Evolutionary conservation across 2,888 invertebrate species (phyloP), one percentile per base, ranked within the genome.

Genomic region (Pogonocherus hispidulus): DNA sequence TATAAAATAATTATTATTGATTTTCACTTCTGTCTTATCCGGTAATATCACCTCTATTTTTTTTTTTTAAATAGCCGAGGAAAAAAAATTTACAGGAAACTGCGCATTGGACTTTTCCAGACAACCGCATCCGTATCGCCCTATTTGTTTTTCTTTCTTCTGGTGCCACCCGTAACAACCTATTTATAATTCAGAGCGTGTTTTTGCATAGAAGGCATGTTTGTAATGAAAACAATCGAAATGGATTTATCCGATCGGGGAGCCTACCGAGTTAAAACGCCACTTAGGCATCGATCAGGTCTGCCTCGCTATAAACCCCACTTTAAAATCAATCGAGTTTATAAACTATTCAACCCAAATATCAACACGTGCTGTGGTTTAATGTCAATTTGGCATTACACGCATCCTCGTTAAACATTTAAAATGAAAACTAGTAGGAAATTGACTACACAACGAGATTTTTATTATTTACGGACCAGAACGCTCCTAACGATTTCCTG

Each of bases 311-410:
- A 9, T 9, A n/a, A 37, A 64, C 69, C 66, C 63, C 54, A 59
- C 32, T 67, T 72, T 69, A 69, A 72, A 77, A 76, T 78, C 78
- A 74, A 76, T 78, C 75, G 65, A 63, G 62, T 71, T 76, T 76
- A 80, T 80, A 75, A 80, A 80, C 75, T 76, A 80, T 80, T 79
- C 78, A 80, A 73, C 70, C 74, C 73, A 78, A 80, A 81, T 79
- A 81, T 81, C 81, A 80, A 79, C 79, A 74, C 79, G 77, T 78
- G 79, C 76, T 81, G 80, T 70, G 80, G 79, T 80, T 78, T 79
- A 77, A 79, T 79, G 80, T 79, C 80, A 77, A 77, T 79, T 78
- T 77, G 80, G 78, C 81, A 78, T 81, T 78, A 81, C 81, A 81
- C 81, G 81, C 81, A 80, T 78, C 72, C 77, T 75, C 72, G 75